Evolutionary conservation across 2,888 invertebrate species (phyloP), one percentile per base, ranked within the genome.

Genomic region (Branchellion lobata): DNA sequence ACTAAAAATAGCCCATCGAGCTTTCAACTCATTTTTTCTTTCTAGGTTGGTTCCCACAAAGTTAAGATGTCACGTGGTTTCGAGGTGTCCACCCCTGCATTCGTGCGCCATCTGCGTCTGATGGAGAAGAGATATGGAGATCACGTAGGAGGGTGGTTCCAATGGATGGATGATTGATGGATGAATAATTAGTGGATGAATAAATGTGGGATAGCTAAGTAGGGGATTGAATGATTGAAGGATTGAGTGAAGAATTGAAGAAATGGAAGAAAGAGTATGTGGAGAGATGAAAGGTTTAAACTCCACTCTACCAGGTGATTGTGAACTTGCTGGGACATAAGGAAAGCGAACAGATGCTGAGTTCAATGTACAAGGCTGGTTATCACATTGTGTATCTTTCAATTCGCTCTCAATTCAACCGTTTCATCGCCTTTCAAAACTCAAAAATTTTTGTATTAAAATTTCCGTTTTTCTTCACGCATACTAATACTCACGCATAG

Each of bases 31-130:
- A n/a, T n/a, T n/a, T n/a, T n/a, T n/a, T n/a, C n/a, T n/a, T n/a
- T n/a, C n/a, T 82, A 91, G 91, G 97, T 99, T 53, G 99, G 99
- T 14, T 96, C 98, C 0, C 99, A 99, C 88, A 98, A 97, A 89
- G 96, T 99, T 0, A 94, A 95, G 88, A 92, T 99, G 89, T 96
- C 97, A 0, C 91, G 98, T 72, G 96, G 97, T 0, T 94, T 93
- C 87, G 97, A 98, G 88, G 92, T 96, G 0, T 95, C 96, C 0
- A 92, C 93, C 3, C 92, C 96, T 80, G 96, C 96, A 0, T 96
- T 95, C 87, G 93, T 96, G 85, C 91, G 95, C 69, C 97, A 98
- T 87, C 91, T 98, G 88, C 89, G 90, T 68, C 91, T 92, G 86
- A 91, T 97, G 83, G 93, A 94, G 85, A 91, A 93, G 83, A 91